These are phyloP conservation scores for Camelus dromedarius DNA, from an alignment of 2,113 vertebrate genomes.

Conservation along the genomic window DNA sequence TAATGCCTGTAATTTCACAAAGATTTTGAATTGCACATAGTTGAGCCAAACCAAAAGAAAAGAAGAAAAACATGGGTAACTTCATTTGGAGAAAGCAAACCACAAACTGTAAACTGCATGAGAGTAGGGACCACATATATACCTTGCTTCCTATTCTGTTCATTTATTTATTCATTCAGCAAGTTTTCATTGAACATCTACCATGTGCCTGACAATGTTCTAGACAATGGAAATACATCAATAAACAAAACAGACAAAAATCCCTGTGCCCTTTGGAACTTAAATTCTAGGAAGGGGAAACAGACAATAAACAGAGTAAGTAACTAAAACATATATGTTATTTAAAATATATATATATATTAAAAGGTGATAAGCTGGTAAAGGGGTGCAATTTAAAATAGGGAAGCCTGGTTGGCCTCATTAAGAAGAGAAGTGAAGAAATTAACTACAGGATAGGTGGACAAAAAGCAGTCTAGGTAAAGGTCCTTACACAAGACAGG, in stretches of 20 bases:
- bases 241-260: conserved; percentile 29
- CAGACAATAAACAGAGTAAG: conserved; percentile 25
- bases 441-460: not conserved
- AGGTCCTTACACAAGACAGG: not conserved
- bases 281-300: not conserved
- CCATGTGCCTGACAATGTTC: not conserved
- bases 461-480: not conserved
- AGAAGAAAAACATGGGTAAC: not conserved
- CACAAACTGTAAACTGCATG: conserved; percentile 17
- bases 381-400: not conserved
- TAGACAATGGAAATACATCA: not conserved
- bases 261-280: not conserved
- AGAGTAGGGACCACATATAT: not conserved
- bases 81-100: conserved; percentile 23
- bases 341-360: not conserved
- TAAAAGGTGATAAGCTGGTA: not conserved
- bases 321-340: not conserved
- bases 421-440: not conserved
- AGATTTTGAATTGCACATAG: conserved; percentile 39
- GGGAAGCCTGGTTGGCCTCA: not conserved
- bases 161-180: conserved; percentile 19
- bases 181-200: conserved; percentile 17
- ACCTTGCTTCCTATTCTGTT: conserved; percentile 8
- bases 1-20: conserved; percentile 52
- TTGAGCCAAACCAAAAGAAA: conserved; percentile 36